Percentiles rank a stretch among this genome's conserved stretches.
These are phyloP conservation scores for Lepilemur ruficaudatus DNA, from an alignment of 2,797 vertebrate species.

Conservation along the genomic window DNA sequence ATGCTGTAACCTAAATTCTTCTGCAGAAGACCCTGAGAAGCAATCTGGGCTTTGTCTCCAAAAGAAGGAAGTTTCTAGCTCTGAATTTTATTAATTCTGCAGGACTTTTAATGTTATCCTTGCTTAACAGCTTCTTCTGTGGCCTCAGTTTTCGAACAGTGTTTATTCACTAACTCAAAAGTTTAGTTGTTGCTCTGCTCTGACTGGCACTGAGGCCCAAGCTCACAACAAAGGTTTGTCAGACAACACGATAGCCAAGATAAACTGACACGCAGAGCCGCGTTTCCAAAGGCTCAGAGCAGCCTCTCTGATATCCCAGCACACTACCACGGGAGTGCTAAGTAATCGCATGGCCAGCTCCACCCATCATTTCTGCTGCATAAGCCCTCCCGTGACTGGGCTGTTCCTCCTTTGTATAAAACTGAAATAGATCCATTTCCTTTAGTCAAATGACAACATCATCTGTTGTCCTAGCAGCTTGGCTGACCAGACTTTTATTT, in stretches of 20 bases:
- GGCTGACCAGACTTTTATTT: conserved; percentile 23
- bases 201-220: neutral
- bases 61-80: neutral
- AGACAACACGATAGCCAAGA: neutral
- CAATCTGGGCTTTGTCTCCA: neutral
- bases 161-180: neutral
- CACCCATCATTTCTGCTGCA: neutral
- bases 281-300: neutral
- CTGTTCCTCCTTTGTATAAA: conserved; percentile 6
- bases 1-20: neutral
- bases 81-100: neutral
- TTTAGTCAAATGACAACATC: conserved; percentile 5
- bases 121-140: neutral
- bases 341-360: neutral
- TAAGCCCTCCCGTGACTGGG: neutral
- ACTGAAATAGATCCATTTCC: conserved; percentile 31
- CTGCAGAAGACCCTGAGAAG: neutral
- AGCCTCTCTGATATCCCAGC: neutral
- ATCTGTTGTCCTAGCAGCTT: conserved; percentile 4
- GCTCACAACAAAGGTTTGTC: neutral
- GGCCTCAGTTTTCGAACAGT: neutral
- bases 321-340: neutral
- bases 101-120: neutral
- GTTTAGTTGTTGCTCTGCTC: neutral
- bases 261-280: neutral